Conservation (phyloP, 1,140 invertebrate species). For the Bombus vancouverensis region DNA sequence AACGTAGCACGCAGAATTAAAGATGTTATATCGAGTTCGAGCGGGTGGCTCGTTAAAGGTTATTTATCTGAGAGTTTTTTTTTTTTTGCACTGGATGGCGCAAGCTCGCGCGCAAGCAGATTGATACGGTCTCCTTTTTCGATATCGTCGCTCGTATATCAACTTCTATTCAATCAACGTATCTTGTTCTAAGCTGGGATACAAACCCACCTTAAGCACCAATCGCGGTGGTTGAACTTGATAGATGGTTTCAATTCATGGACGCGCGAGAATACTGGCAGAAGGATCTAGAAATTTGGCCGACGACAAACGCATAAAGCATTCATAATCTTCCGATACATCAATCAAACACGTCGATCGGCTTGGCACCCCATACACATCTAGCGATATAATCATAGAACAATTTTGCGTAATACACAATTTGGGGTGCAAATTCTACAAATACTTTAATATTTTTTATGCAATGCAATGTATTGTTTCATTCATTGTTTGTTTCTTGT, state of each 20-base stretch:
- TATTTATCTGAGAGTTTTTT: conserved; percentile 67
- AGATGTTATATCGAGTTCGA: conserved; percentile 19
- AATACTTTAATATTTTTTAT: background rate
- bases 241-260: conserved; percentile 76
- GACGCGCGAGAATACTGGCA: conserved; percentile 55
- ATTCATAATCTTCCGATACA: conserved; percentile 64
- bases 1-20: conserved; percentile 18
- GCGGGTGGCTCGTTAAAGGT: conserved; percentile 64
- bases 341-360: conserved; percentile 58
- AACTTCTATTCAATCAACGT: conserved; percentile 76
- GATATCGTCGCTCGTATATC: conserved; percentile 68
- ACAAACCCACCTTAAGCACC: conserved; percentile 75
- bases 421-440: background rate
- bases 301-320: conserved; percentile 57
- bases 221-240: conserved; percentile 72
- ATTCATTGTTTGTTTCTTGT: no score
- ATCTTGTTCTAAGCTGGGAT: conserved; percentile 75
- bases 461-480: no score
- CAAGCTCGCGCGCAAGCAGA: conserved; percentile 7
- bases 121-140: conserved; percentile 59
- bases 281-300: conserved; percentile 62
- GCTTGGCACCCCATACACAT: background rate
- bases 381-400: background rate
- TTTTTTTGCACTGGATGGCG: background rate
- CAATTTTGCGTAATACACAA: background rate